Base-by-base conservation (phyloP, 2,888 invertebrate genomes). In the Stegophylla sp. region DNA sequence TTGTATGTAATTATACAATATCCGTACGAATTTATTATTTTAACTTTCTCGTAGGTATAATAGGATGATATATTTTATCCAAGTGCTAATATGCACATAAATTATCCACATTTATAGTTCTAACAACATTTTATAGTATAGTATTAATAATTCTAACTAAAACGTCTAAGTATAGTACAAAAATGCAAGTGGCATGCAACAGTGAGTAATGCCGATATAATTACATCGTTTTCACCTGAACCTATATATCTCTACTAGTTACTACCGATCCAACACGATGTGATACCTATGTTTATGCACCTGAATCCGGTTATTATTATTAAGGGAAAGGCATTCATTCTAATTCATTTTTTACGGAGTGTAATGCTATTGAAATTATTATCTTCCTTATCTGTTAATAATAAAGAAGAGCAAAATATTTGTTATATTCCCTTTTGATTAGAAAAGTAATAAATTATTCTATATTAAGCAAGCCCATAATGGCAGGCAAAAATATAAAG, bases 271-370 rank as follows among this genome's bases (percentile, higher is more conserved):
- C 26, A 4, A 34, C 51, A 41, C n/a, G n/a, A n/a, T 41, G 34
- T 26, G 28, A 10, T 72, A 45, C 13, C 13, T 63, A 63, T 64
- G 9, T 45, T 48, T 41, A 69, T 20, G 17, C 20, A 15, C 12
- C 59, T 77, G 28, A 45, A 77, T 77, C 77, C 77, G 69, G 77
- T 77, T 77, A 56, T 77, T 76, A 75, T 23, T 76, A 51, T 75
- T 56, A 41, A 66, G 77, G 43, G 67, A 69, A 77, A 77, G 67
- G 45, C 20, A 67, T 75, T 63, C 26, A 34, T 56, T 67, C 34
- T 15, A 15, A 20, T 26, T 17, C 34, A 3, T 63, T 77, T 43
- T 67, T 45, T 17, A 34, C 48, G 10, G 1, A 51, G 34, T 45
- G 20, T 48, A 63, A 64, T 34, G 17, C 3, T 64, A 64, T 34